These are phyloP conservation scores for Ligdia adustata DNA, from an alignment of 2,888 invertebrate genomes.

Conservation along the genomic window DNA sequence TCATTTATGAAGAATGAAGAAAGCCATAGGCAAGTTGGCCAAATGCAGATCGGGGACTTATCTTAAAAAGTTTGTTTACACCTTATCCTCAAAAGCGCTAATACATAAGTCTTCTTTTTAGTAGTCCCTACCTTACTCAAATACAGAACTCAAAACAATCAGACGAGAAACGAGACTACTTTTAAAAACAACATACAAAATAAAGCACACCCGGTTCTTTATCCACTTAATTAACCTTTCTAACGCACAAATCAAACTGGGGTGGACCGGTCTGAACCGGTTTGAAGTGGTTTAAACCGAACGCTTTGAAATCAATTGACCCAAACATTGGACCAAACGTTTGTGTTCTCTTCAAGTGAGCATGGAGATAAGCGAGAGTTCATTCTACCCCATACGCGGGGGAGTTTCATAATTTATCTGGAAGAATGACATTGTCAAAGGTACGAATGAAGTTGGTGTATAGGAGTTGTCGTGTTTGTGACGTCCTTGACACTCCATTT, in stretches of 20 bases:
- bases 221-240: conserved; percentile 22
- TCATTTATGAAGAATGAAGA: no score
- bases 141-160: no score
- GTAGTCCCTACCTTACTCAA: no score
- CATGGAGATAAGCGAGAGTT: conserved; percentile 42
- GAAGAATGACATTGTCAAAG: conserved; percentile 34
- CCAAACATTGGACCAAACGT: conserved; percentile 21
- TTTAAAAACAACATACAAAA: conserved; percentile 3
- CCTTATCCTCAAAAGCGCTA: no score
- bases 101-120: no score
- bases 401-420: conserved; percentile 45
- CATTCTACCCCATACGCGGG: conserved; percentile 36
- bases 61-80: no score
- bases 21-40: no score
- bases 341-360: conserved; percentile 34
- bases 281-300: conserved; percentile 11
- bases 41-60: no score
- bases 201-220: conserved; percentile 14
- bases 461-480: conserved; percentile 9
- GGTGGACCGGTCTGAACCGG: background rate
- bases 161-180: background rate
- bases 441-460: conserved; percentile 24
- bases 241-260: conserved; percentile 14
- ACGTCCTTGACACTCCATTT: conserved; percentile 12
- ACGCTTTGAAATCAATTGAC: conserved; percentile 38